Percentiles rank a stretch among this genome's conserved stretches.
Conservation (phyloP, 2,888 invertebrate genomes). For the Rhopalosiphum nymphaeae region DNA sequence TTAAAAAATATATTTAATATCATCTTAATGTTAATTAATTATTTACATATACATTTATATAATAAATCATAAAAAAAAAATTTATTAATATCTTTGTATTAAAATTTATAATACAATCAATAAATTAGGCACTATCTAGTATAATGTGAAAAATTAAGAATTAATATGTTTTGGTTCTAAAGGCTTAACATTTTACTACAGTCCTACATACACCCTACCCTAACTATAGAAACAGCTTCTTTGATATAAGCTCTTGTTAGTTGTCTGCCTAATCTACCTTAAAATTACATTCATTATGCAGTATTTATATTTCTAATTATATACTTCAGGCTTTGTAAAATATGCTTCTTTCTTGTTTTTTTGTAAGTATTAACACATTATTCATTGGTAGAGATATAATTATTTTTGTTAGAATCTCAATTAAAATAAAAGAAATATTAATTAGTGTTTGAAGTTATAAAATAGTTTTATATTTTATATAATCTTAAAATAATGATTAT, state of each 20-base stretch:
- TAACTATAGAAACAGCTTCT: background rate
- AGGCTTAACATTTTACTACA: background rate
- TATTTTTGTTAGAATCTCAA: background rate
- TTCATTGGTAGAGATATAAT: background rate
- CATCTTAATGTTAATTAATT: background rate
- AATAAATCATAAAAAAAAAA: background rate
- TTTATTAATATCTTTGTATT: background rate
- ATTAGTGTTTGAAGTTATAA: background rate
- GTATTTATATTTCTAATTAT: background rate
- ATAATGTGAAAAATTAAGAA: background rate
- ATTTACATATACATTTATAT: background rate
- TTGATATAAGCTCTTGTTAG: background rate
- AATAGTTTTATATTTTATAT: background rate
- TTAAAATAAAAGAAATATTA: background rate
- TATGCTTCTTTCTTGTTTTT: background rate
- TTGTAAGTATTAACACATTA: background rate
- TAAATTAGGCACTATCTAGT: background rate
- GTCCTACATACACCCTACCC: background rate
- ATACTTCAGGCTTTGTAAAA: background rate
- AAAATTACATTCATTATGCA: background rate
- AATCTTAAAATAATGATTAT: background rate
- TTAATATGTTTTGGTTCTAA: background rate
- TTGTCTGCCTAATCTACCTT: background rate
- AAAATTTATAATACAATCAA: background rate
- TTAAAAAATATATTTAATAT: background rate